These are phyloP conservation scores for Pseudocheirus occidentalis DNA, from an alignment of 2,797 vertebrate species.

Conservation along the genomic window DNA sequence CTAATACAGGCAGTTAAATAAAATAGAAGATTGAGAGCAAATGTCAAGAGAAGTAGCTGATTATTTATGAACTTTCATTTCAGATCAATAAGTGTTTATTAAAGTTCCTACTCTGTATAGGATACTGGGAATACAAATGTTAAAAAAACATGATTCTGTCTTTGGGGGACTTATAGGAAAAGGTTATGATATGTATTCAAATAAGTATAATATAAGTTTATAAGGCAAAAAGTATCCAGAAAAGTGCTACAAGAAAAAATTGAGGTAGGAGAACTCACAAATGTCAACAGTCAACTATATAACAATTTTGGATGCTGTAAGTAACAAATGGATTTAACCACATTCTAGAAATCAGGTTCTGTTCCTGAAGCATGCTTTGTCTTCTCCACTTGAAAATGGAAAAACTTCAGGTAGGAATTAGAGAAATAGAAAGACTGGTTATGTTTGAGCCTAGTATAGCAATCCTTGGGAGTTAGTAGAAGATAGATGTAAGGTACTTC, in stretches of 20 bases:
- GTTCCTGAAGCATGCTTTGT: neutral
- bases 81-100: neutral
- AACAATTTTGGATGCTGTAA: neutral
- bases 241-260: neutral
- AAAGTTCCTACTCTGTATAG: neutral
- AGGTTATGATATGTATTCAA: neutral
- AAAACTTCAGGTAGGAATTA: neutral
- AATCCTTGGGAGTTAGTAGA: neutral
- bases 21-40: constrained; percentile 56
- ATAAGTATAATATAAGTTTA: neutral
- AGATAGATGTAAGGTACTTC: constrained; percentile 50
- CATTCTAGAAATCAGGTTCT: neutral
- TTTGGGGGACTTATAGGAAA: neutral
- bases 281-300: neutral
- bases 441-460: neutral
- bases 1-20: constrained; percentile 57
- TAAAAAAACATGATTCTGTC: neutral
- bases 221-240: neutral
- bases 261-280: neutral
- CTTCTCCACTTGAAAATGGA: constrained; percentile 6
- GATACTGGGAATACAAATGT: neutral
- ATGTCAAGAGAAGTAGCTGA: constrained; percentile 8
- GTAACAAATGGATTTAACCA: constrained; percentile 31
- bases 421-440: constrained; percentile 6
- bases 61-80: constrained; percentile 6